phyloP scores from a whole-genome alignment of 2,888 invertebrate species.

The Troides aeacus region DNA sequence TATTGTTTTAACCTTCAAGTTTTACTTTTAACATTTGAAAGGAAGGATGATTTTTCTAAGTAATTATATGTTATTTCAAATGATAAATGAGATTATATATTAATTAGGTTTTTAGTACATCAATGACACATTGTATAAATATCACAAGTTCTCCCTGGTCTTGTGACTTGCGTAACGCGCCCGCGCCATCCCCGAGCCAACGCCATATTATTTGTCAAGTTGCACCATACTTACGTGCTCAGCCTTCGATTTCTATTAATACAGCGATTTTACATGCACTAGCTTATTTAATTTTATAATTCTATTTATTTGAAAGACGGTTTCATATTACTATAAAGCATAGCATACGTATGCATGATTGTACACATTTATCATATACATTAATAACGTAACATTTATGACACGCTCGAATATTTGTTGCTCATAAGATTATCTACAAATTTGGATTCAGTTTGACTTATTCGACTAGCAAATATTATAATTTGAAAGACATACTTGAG shows the following conservation, averaged over 20 bases:
- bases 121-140: constrained; percentile 6
- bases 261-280: constrained; percentile 4
- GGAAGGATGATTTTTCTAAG: too few relatives aligned
- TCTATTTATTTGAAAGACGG: not conserved
- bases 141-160: not conserved
- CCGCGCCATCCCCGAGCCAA: constrained; percentile 14
- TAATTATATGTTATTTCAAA: not conserved
- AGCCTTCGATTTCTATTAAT: constrained; percentile 19
- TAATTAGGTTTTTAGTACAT: not conserved
- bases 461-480: too few relatives aligned
- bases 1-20: too few relatives aligned
- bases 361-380: too few relatives aligned
- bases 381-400: too few relatives aligned
- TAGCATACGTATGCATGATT: too few relatives aligned
- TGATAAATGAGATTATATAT: constrained; percentile 5
- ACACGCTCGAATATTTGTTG: too few relatives aligned
- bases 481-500: too few relatives aligned
- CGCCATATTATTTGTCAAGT: constrained; percentile 7
- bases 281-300: not conserved
- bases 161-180: constrained; percentile 14
- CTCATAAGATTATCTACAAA: too few relatives aligned
- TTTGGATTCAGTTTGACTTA: too few relatives aligned
- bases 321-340: too few relatives aligned
- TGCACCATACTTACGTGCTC: constrained; percentile 16
- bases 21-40: too few relatives aligned